Conservation (phyloP, 2,797 vertebrate species). For the Pogoniulus pusillus region DNA sequence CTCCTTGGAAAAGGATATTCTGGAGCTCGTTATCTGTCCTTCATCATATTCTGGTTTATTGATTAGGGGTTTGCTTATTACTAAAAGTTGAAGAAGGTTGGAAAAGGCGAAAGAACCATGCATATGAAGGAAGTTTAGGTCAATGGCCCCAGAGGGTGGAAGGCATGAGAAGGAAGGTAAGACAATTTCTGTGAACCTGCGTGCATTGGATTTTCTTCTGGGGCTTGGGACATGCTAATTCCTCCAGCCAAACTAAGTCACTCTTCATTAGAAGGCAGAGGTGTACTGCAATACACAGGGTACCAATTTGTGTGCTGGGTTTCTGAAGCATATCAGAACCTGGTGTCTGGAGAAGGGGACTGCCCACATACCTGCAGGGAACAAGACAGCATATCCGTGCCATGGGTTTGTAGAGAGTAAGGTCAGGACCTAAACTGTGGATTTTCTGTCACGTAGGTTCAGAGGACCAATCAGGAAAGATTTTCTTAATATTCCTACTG, state of each 20-base stretch:
- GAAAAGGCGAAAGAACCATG: background rate
- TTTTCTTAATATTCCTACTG: background rate
- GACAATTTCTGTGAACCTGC: background rate
- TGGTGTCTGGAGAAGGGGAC: background rate
- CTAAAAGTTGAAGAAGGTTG: background rate
- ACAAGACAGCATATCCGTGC: background rate
- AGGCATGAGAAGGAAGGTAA: background rate
- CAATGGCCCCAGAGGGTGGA: background rate
- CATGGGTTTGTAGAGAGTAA: background rate
- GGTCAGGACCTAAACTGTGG: background rate
- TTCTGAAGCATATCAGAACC: background rate
- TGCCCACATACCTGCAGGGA: background rate
- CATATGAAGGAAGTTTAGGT: background rate
- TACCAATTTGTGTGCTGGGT: background rate
- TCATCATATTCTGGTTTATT: slow-evolving; percentile 14
- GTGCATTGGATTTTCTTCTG: background rate
- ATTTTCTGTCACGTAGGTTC: background rate
- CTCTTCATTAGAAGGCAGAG: background rate
- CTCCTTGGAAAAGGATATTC: slow-evolving; percentile 37
- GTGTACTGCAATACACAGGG: background rate
- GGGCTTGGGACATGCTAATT: background rate
- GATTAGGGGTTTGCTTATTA: slow-evolving; percentile 26
- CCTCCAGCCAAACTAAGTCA: background rate
- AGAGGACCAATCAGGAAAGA: background rate
- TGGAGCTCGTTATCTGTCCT: slow-evolving; percentile 30